Base-by-base conservation (phyloP, 2,797 vertebrate genomes). In the Scolopax bukidnonensis region DNA sequence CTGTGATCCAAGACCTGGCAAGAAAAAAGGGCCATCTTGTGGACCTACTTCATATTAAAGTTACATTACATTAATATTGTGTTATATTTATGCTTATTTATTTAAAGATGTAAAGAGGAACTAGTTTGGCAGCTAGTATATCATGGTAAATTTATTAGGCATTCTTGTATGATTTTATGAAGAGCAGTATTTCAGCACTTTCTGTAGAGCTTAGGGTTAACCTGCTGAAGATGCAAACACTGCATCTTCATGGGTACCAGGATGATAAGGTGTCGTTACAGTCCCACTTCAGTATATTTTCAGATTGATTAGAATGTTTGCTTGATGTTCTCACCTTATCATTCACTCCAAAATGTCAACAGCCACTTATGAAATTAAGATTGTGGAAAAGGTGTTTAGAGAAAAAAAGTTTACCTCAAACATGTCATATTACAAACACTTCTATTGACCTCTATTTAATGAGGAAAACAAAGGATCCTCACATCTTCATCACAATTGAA, bases 301-400 rank as follows among this genome's bases (percentile, higher is more conserved):
- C 57, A 83, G 38, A n/a, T 45, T 77, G 45, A 86, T 87, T 83
- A 47, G 33, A 68, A 60, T 28, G 51, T 81, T 95, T 92, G 15
- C 32, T 91, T 76, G 41, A 75, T n/a, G 5, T 61, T 91, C 41
- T 13, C 38, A 68, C 61, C 64, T 81, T 67, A 75, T 23, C 38
- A 40, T 59, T 94, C 60, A 85, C n/a, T 93, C 70, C n/a, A 53
- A 93, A 90, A 93, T 59, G 74, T 84, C 77, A 96, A 87, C 73
- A 88, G 48, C 41, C 45, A 79, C 85, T 86, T 88, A 45, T 0
- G 5, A 93, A 94, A 92, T 91, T 64, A 93, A 79, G 63, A 93
- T 59, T 91, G 85, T 73, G 81, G 57, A 92, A 91, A 86, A 28
- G 30, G 18, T 4, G 0, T 7, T 9, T 30, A 8, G 32, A 17